Conservation (phyloP, 2,113 vertebrate species). For the Xenopus tropicalis region DNA sequence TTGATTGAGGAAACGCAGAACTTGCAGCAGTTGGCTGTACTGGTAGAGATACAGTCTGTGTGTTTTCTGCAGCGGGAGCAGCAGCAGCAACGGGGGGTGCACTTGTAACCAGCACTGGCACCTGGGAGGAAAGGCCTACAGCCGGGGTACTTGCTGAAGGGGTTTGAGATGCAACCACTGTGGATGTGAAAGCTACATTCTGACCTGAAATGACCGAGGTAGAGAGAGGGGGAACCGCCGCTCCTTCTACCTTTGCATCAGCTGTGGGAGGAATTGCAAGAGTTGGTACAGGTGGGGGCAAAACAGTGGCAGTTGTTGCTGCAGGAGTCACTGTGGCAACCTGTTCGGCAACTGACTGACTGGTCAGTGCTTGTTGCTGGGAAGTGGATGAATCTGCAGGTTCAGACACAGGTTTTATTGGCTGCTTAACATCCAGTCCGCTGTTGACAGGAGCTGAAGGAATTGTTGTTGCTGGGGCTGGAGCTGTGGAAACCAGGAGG, state of each 20-base stretch:
- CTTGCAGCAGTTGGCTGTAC: constrained; percentile 49
- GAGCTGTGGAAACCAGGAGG: constrained; percentile 52
- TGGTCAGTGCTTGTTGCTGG: constrained; percentile 1
- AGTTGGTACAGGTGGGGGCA: not conserved
- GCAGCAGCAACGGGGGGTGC: not conserved
- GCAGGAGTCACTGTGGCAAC: not conserved
- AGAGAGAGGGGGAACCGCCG: constrained; percentile 12
- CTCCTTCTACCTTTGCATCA: constrained; percentile 29
- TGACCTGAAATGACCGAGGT: constrained; percentile 32
- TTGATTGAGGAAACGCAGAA: constrained; percentile 64
- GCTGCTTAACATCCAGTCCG: constrained; percentile 53
- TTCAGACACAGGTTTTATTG: constrained; percentile 11
- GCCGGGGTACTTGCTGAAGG: constrained; percentile 34
- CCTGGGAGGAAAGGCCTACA: constrained; percentile 48
- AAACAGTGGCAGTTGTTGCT: not conserved
- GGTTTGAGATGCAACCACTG: not conserved
- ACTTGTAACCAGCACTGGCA: constrained; percentile 8
- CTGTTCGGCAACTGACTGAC: constrained; percentile 45
- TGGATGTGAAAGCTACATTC: not conserved
- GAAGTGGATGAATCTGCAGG: constrained; percentile 2
- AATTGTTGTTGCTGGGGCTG: constrained; percentile 17
- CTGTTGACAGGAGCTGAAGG: constrained; percentile 43
- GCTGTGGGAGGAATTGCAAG: constrained; percentile 21
- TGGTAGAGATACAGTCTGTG: constrained; percentile 54
- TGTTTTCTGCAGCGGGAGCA: not conserved